A percentile compares a stretch with the other conserved stretches of the same genome.
phyloP scores from a whole-genome alignment of 2,113 vertebrate species.

The Neodon shergylaensis region DNA sequence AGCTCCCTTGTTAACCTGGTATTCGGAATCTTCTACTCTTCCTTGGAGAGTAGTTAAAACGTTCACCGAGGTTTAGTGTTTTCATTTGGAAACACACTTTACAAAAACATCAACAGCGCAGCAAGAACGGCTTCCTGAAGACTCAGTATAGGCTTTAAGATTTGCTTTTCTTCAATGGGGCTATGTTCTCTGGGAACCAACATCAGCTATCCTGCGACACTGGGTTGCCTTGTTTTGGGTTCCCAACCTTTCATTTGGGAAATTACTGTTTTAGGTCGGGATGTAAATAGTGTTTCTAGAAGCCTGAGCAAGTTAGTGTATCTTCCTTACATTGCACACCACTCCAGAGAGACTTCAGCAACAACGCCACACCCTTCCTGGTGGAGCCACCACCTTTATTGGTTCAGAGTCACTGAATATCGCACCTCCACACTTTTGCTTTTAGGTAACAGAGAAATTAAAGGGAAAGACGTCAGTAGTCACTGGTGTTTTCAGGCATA shows the following conservation, averaged over 20 bases:
- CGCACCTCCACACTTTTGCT: not conserved
- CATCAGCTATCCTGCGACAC: not conserved
- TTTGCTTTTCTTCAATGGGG: constrained; percentile 13
- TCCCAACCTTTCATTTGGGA: not conserved
- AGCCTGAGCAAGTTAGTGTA: not conserved
- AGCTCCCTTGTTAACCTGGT: not conserved
- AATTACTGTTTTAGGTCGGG: constrained; percentile 13
- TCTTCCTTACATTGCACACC: not conserved
- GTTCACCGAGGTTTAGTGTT: not conserved
- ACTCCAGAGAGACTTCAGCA: not conserved
- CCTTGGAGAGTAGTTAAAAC: not conserved
- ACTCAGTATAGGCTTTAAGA: not conserved
- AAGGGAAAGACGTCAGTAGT: constrained; percentile 34
- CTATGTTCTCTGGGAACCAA: not conserved
- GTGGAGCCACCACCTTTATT: not conserved
- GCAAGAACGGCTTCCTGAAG: constrained; percentile 14
- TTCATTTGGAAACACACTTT: constrained; percentile 11
- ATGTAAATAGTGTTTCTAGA: constrained; percentile 8
- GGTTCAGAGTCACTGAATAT: not conserved
- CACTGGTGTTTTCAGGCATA: constrained; percentile 1
- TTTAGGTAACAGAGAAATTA: constrained; percentile 2
- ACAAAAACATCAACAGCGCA: not conserved
- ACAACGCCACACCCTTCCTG: not conserved
- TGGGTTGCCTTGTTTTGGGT: not conserved
- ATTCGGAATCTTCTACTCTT: not conserved